Conservation (phyloP, 2,113 vertebrate genomes). For the Seriola quinqueradiata region DNA sequence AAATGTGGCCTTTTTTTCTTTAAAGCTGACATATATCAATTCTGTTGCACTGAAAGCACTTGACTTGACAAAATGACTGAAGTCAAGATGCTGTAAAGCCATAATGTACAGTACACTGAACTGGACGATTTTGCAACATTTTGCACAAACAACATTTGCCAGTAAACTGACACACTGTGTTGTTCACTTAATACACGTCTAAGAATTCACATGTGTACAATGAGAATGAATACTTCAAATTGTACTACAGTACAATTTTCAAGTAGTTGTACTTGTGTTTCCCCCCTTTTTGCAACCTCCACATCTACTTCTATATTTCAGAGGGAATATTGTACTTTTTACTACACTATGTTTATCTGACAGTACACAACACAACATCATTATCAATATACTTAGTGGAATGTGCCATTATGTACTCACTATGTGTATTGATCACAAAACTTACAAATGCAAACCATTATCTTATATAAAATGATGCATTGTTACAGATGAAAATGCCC, state of each 20-base stretch:
- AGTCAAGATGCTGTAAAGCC: slow-evolving; percentile 21
- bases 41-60: slow-evolving; percentile 34
- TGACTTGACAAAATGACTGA: background rate
- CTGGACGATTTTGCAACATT: background rate
- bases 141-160: slow-evolving; percentile 4
- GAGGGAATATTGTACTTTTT: background rate
- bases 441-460: background rate
- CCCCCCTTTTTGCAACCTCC: background rate
- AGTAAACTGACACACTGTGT: background rate
- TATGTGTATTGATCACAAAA: background rate
- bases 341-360: background rate
- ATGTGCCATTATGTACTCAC: background rate
- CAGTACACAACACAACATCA: background rate
- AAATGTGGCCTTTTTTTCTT: slow-evolving; percentile 11
- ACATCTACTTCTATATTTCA: background rate
- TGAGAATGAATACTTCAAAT: background rate
- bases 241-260: background rate
- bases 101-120: slow-evolving; percentile 9
- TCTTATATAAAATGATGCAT: background rate
- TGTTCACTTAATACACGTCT: background rate
- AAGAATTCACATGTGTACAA: background rate
- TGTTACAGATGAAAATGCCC: background rate
- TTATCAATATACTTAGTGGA: background rate
- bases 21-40: background rate
- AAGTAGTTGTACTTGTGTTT: background rate